Evolutionary conservation across 2,113 vertebrate species (phyloP), one percentile per base, ranked within the genome.

Genomic region (Lepus europaeus): DNA sequence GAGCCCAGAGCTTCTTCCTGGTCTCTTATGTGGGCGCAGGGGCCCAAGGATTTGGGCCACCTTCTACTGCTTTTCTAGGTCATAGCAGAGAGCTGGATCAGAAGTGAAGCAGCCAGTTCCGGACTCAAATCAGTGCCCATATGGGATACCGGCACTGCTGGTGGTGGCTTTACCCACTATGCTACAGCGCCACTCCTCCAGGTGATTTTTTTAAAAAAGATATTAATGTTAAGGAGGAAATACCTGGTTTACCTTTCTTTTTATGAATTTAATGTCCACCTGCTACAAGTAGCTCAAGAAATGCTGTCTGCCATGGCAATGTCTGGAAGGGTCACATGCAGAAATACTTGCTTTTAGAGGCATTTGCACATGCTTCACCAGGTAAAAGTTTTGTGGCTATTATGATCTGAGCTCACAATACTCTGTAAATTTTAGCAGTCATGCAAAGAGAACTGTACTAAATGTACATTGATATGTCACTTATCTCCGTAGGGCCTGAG

Each of bases 341-440:
- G 61, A 89, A 96, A 12, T 61, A 20, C 16, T 83, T 74, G 59
- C 69, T 95, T 85, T 82, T 90, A 85, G 72, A 88, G 85, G 70
- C 27, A 87, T 85, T 56, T 92, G 17, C 81, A 5, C 22, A 89
- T 61, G 70, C 53, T 56, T 33, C 19, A 85, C 56, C 73, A 89
- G 83, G 61, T 68, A 70, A 84, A 76, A 70, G 51, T 77, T 92
- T 33, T 85, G 22, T 29, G 87, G 77, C 59, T 94, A 93, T n/a
- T 29, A 87, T 76, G 53, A 86, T 61, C 61, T 91, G 17, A 94
- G 45, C 70, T 87, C 83, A 91, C 95, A 95, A 87, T 66, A 79
- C 9, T 73, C 68, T 84, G 36, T 56, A 82, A 63, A 92, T 25
- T 85, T 39, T 19, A 77, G 82, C 72, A 89, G n/a, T 74, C 39